Conservation (phyloP, 53 echinoderm and acorn worm genomes). For the Echinometra lucunter region DNA sequence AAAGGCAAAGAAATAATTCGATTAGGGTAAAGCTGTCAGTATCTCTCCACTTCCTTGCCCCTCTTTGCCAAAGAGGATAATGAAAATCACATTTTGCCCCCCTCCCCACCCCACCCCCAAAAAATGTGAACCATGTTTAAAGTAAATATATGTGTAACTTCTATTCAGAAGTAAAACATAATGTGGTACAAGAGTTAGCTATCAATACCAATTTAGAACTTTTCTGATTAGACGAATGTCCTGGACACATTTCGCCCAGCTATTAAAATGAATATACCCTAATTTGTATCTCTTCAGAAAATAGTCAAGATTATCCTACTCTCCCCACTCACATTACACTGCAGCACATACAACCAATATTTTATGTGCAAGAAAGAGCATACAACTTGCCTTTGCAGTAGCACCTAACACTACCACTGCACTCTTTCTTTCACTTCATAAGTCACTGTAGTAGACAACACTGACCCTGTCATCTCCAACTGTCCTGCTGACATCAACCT, state of each 20-base stretch:
- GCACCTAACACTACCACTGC: background rate
- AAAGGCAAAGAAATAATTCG: too few species aligned
- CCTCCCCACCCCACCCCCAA: too few species aligned
- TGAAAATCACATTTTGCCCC: background rate
- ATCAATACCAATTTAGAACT: background rate
- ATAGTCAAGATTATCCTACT: background rate
- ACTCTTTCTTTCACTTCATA: background rate
- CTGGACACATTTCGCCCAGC: background rate
- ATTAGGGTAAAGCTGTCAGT: background rate
- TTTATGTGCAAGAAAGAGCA: background rate
- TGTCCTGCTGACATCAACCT: slow-evolving; percentile 64
- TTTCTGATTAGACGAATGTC: too few species aligned
- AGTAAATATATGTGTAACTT: background rate
- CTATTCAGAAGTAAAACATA: background rate
- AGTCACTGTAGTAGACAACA: slow-evolving; percentile 59
- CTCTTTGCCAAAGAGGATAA: background rate
- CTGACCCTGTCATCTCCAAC: slow-evolving; percentile 65
- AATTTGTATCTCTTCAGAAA: too few species aligned
- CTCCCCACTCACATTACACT: background rate
- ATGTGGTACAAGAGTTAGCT: background rate
- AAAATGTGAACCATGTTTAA: background rate
- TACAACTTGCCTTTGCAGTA: background rate
- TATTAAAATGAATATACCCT: too few species aligned
- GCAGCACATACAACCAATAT: background rate
- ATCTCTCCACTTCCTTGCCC: background rate